Base-by-base conservation (phyloP, 2,888 invertebrate genomes). In the Ecliptopera silaceata region DNA sequence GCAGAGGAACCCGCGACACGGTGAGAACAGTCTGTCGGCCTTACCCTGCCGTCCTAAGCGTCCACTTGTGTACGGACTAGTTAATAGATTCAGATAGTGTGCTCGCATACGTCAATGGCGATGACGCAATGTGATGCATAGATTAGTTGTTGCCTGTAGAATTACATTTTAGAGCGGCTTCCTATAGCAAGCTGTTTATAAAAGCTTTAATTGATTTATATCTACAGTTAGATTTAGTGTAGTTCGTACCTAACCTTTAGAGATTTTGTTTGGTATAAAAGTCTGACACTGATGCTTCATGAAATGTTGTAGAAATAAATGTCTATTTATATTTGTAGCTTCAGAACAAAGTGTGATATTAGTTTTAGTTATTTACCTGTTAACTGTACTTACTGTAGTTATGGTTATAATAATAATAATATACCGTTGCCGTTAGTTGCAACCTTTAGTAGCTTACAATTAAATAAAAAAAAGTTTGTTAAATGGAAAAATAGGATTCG, bases 81-180 rank as follows among this genome's bases (percentile, higher is more conserved):
- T 75, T 76, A 81, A 80, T 76, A 80, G 75, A 84, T 85, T 85
- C 80, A 71, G 77, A 81, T 77, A 79, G 80, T 75, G 76, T 80
- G 89, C 89, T 90, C 90, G 79, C 82, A 80, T 84, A 88, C 89
- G 90, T 90, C 90, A 89, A 86, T 84, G 74, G 70, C 72, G 66
- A 80, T 90, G 89, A 90, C 89, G 90, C 86, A 82, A 90, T 83
- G 81, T 77, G 88, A 89, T 88, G 89, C 88, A 86, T 79, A 79
- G 75, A 78, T 78, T 80, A 79, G 36, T 26, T 26, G 75, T 72
- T 79, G 76, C 72, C 72, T 80, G 72, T 82, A 81, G 71, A 71
- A 66, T 72, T 71, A 77, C 72, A 73, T 74, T 79, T 74, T 79
- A 77, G 70, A 69, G 43, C 72, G 82, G 79, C 80, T 81, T 79